Conservation (phyloP, 2,888 invertebrate genomes). For the Coremacera marginata region DNA sequence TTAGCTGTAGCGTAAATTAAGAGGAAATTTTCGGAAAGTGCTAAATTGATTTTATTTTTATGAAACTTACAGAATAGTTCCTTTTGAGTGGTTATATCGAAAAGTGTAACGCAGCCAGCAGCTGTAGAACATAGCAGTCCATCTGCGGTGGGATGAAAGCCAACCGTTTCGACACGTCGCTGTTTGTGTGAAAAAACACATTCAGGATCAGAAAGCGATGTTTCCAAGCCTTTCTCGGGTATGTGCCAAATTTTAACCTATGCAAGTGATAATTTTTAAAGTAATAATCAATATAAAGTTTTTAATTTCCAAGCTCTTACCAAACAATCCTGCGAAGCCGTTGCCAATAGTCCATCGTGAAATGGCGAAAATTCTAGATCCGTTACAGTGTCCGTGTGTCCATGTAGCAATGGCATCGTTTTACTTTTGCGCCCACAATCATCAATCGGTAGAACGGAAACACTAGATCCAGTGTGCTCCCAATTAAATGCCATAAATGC, state of each 20-base stretch:
- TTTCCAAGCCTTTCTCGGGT: conserved; percentile 83
- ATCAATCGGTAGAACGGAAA: conserved; percentile 89
- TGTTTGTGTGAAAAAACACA: conserved; percentile 87
- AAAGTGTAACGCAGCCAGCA: conserved; percentile 83
- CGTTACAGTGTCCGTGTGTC: conserved; percentile 90
- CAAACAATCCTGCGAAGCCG: conserved; percentile 89
- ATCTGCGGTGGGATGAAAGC: conserved; percentile 93
- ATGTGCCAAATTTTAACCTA: conserved; percentile 93
- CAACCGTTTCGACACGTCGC: conserved; percentile 87
- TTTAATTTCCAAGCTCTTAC: conserved; percentile 67
- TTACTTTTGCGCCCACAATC: conserved; percentile 91
- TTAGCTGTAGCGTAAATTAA: conserved; percentile 70
- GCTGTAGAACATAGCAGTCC: conserved; percentile 89
- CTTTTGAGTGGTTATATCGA: conserved; percentile 87
- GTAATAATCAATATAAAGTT: background rate
- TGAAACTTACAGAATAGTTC: conserved; percentile 79
- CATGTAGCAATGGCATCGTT: conserved; percentile 87
- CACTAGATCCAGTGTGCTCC: conserved; percentile 91
- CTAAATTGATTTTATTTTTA: background rate
- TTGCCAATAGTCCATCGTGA: conserved; percentile 91
- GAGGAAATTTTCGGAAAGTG: background rate
- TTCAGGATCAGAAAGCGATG: conserved; percentile 82
- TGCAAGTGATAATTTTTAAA: conserved; percentile 42
- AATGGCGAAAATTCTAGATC: conserved; percentile 97
- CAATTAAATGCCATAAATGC: conserved; percentile 96